Conservation (phyloP, 2,797 vertebrate species). For the Stomatorhinus walkeri region DNA sequence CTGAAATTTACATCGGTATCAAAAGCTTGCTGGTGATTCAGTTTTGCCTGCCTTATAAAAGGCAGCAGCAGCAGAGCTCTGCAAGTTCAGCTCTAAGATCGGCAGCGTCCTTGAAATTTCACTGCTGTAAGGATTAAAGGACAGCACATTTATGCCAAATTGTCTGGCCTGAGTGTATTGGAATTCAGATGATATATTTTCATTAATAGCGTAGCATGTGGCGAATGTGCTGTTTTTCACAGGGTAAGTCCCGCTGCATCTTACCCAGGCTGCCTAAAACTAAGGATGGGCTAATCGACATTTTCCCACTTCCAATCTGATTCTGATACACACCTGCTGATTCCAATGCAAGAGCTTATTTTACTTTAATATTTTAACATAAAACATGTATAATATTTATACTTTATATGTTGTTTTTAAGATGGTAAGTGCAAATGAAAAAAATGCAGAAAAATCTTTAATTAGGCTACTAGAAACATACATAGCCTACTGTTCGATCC, state of each 20-base stretch:
- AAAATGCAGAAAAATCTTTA: background rate
- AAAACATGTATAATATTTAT: background rate
- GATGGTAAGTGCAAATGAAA: no score
- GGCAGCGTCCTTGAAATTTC: background rate
- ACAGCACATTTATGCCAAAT: background rate
- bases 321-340: background rate
- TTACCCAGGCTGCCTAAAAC: background rate
- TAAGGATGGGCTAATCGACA: background rate
- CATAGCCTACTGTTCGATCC: background rate
- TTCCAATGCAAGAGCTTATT: background rate
- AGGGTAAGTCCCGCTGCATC: background rate
- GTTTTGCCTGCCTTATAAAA: background rate
- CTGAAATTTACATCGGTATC: background rate
- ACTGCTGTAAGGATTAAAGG: background rate
- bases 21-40: background rate
- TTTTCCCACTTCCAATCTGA: background rate
- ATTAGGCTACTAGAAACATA: background rate
- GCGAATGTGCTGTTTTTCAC: background rate
- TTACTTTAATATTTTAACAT: background rate
- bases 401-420: background rate
- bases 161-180: background rate
- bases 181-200: constrained; percentile 4
- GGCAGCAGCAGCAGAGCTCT: background rate
- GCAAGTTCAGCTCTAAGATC: background rate
- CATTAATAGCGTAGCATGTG: background rate